These are phyloP conservation scores for Eucidaris tribuloides DNA, from an alignment of 35 echinoderm and acorn worm species.

Conservation along the genomic window DNA sequence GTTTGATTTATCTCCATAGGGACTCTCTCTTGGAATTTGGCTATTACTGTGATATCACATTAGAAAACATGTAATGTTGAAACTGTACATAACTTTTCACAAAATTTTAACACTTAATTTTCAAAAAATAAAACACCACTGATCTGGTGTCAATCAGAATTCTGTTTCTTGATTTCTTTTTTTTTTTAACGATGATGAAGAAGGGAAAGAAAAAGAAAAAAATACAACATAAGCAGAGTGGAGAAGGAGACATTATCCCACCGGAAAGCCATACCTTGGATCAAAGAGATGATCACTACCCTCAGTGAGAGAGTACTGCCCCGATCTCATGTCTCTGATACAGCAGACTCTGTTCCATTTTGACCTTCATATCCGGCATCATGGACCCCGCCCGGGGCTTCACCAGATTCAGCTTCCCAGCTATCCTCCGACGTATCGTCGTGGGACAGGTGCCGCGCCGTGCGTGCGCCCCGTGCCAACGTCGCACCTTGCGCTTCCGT, in stretches of 20 bases:
- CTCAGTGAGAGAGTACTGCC: constrained; percentile 51
- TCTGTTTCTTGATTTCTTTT: too few relatives aligned
- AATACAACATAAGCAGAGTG: background rate
- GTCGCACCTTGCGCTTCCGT: constrained; percentile 15
- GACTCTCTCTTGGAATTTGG: too few relatives aligned
- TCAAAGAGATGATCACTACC: constrained; percentile 53
- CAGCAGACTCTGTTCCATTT: constrained; percentile 8
- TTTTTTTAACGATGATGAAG: too few relatives aligned
- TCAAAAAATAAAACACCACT: too few relatives aligned
- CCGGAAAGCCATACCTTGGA: constrained; percentile 12
- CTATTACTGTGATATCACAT: too few relatives aligned
- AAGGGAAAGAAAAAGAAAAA: too few relatives aligned
- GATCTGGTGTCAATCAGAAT: too few relatives aligned
- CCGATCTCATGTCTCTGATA: constrained; percentile 54
- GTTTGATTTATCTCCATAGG: too few relatives aligned
- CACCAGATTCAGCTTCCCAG: constrained; percentile 77
- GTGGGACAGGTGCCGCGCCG: constrained; percentile 17
- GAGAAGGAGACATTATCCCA: background rate
- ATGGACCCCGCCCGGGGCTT: constrained; percentile 69
- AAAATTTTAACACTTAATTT: too few relatives aligned
- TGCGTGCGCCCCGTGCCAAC: background rate
- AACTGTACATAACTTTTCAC: too few relatives aligned
- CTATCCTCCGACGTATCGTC: constrained; percentile 75
- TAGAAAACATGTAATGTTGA: too few relatives aligned
- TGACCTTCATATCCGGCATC: constrained; percentile 65